Evolutionary conservation across 2,888 invertebrate species (phyloP), one percentile per base, ranked within the genome.

Genomic region (Nebria brevicollis): DNA sequence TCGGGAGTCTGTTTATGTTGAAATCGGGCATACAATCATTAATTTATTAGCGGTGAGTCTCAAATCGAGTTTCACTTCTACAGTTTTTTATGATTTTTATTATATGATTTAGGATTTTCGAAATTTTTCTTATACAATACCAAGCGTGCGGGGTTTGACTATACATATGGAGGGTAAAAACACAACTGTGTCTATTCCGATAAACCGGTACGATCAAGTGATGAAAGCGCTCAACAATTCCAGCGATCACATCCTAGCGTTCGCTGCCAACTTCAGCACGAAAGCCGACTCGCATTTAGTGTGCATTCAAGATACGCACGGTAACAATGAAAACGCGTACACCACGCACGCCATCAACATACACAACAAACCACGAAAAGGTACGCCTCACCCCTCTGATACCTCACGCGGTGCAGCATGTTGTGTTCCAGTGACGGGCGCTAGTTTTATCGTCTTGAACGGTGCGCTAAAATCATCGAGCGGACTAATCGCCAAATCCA

Each of bases 331-430:
- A 87, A 94, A 94, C 85, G 93, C 93, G 75, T 97, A 96, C 87
- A 94, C 95, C 83, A 96, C 96, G 0, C 96, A 96, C 87, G 95
- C 96, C 8, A 96, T 97, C 83, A 96, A 95, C 86, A 96, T 96
- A 83, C 94, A 95, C 86, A 95, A 95, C 84, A 94, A 94, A 86
- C 94, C 95, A 0, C 90, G 95, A 84, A 94, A 93, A 91, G 93
- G 95, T 95, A 34, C 34, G 4, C 34, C 34, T 34, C 5, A 34
- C 5, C 34, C 34, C 34, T 4, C 34, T 5, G 2, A 34, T 34
- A 34, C 34, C 34, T 5, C 34, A 34, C 34, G 4, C 2, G 34
- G 34, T 34, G 2, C 34, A 34, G 65, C 65, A 26, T 26, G 11
- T 11, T 77, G 15, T 79, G 72, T 88, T 89, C 66, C 85, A 94